Conservation (phyloP, 2,113 vertebrate genomes). For the Chamaetylas fuelleborni region DNA sequence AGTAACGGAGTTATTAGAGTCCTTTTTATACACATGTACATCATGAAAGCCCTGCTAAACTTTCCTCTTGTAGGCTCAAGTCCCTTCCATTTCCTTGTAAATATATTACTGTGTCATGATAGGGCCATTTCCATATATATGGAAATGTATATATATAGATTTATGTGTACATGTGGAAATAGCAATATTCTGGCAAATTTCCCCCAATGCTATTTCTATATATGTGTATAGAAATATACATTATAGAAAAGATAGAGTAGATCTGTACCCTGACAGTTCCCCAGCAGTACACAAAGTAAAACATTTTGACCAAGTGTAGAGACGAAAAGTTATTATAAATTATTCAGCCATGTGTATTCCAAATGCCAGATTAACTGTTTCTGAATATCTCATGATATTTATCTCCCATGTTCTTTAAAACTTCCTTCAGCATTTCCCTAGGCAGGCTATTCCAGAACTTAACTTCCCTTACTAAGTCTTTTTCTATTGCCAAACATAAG, state of each 20-base stretch:
- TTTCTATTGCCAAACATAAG: neutral
- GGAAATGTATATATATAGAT: neutral
- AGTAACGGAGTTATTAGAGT: neutral
- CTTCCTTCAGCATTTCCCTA: neutral
- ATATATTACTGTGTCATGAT: neutral
- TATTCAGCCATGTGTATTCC: neutral
- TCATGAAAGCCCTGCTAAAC: neutral
- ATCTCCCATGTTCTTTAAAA: neutral
- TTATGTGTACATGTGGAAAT: neutral
- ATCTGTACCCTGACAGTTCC: neutral
- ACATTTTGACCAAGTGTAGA: neutral
- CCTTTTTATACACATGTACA: neutral
- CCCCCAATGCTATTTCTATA: neutral
- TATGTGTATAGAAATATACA: neutral
- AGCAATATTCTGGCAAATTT: neutral
- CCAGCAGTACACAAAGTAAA: neutral
- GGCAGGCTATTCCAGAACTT: neutral
- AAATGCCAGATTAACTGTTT: neutral
- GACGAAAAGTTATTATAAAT: neutral
- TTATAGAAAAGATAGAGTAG: neutral
- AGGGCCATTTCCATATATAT: neutral
- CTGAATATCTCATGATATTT: neutral
- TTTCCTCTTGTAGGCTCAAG: neutral
- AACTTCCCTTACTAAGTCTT: neutral
- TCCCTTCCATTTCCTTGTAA: neutral